These are phyloP conservation scores for Oasisia sp. DNA, from an alignment of 2,888 invertebrate species.

Conservation along the genomic window DNA sequence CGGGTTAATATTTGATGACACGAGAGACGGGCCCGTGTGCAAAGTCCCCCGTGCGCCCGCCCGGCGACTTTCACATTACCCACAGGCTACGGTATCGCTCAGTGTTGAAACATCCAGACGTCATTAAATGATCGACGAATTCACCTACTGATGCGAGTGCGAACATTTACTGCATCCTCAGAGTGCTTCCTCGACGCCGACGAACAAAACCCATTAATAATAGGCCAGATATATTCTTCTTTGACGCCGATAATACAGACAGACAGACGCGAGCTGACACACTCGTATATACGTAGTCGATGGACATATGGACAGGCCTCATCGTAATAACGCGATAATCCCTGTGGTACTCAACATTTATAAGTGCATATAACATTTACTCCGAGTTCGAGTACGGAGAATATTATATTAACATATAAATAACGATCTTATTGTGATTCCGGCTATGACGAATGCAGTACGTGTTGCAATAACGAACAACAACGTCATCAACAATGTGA, in stretches of 20 bases:
- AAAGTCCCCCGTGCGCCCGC: not conserved
- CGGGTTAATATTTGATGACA: not conserved
- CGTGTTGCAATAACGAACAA: no score
- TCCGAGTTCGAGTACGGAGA: not conserved
- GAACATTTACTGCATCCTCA: not conserved
- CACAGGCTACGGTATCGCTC: not conserved
- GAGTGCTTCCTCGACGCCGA: not conserved
- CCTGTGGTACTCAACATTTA: not conserved
- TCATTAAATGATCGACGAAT: slow-evolving; percentile 5
- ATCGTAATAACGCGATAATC: not conserved
- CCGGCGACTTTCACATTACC: not conserved
- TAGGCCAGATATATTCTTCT: not conserved
- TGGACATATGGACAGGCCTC: not conserved
- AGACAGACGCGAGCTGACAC: not conserved
- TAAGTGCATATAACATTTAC: not conserved
- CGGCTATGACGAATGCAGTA: no score
- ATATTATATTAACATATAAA: not conserved
- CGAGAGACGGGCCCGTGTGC: not conserved
- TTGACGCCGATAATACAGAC: not conserved
- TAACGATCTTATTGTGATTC: no score
- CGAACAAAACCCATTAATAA: not conserved
- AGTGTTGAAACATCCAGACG: not conserved
- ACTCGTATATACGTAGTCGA: not conserved
- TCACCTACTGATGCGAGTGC: not conserved
- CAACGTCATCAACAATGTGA: no score